Conservation (phyloP, 2,113 vertebrate genomes). For the Sarotherodon lohbergeri region DNA sequence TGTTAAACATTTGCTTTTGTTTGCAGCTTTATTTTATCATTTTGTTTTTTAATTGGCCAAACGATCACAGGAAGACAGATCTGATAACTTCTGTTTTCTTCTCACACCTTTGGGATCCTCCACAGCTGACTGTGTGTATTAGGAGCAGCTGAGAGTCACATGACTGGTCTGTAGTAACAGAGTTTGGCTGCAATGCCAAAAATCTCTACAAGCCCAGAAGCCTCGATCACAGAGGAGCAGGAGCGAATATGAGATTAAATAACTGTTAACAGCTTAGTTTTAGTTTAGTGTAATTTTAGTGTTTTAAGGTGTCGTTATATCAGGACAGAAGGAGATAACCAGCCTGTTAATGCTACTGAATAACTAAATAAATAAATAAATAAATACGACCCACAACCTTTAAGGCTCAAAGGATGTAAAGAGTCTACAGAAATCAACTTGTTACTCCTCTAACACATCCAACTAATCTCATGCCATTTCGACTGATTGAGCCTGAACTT, state of each 20-base stretch:
- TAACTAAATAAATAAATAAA: neutral
- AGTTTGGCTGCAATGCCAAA: neutral
- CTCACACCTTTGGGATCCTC: neutral
- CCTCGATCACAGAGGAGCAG: neutral
- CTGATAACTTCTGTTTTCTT: neutral
- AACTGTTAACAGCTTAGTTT: neutral
- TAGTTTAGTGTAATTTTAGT: neutral
- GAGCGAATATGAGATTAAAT: neutral
- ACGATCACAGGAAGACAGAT: neutral
- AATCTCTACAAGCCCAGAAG: neutral
- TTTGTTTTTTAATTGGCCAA: neutral
- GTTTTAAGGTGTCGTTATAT: neutral
- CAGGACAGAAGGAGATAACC: neutral
- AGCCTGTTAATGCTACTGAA: neutral
- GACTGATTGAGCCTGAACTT: neutral
- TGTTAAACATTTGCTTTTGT: neutral
- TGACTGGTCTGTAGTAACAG: neutral
- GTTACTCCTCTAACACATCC: neutral
- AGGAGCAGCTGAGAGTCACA: neutral
- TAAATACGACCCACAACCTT: neutral
- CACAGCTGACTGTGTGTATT: neutral
- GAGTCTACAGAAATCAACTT: neutral
- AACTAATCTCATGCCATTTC: neutral
- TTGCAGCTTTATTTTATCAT: neutral
- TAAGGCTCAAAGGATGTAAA: neutral